Conservation (phyloP, 2,888 invertebrate species). For the Thereva nobilitata region DNA sequence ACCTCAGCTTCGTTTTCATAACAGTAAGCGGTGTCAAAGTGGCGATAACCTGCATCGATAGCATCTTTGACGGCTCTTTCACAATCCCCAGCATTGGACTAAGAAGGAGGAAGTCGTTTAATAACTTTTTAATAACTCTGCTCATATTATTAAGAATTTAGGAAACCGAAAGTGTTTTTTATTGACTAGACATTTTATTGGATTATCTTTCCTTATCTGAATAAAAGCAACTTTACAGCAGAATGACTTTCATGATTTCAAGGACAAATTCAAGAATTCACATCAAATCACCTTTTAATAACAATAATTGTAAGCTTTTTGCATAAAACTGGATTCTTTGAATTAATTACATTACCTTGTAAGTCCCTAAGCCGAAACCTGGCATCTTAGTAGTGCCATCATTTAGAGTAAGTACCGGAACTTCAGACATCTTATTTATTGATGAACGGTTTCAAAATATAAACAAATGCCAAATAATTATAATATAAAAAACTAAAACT, state of each 20-base stretch:
- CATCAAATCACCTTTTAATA: not conserved
- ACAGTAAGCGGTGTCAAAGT: slow-evolving; percentile 62
- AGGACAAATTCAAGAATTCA: not conserved
- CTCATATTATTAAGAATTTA: not conserved
- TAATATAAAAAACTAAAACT: no score
- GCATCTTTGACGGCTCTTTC: slow-evolving; percentile 56
- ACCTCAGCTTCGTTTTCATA: slow-evolving; percentile 60
- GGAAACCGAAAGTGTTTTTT: slow-evolving; percentile 47
- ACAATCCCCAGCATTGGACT: slow-evolving; percentile 54
- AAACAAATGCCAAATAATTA: no score
- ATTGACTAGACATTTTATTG: not conserved
- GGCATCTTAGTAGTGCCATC: slow-evolving; percentile 53
- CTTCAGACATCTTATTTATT: slow-evolving; percentile 18
- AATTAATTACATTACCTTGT: slow-evolving; percentile 47
- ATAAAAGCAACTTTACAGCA: no score
- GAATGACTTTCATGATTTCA: no score
- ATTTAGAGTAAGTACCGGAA: slow-evolving; percentile 50
- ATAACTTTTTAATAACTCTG: no score
- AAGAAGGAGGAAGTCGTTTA: not conserved
- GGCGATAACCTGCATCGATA: slow-evolving; percentile 62
- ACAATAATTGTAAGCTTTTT: not conserved
- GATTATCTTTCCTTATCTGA: not conserved
- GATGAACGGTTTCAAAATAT: no score
- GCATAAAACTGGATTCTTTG: no score
- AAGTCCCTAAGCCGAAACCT: slow-evolving; percentile 54